These are phyloP conservation scores for Conops quadrifasciatus DNA, from an alignment of 2,888 invertebrate genomes.

Conservation along the genomic window DNA sequence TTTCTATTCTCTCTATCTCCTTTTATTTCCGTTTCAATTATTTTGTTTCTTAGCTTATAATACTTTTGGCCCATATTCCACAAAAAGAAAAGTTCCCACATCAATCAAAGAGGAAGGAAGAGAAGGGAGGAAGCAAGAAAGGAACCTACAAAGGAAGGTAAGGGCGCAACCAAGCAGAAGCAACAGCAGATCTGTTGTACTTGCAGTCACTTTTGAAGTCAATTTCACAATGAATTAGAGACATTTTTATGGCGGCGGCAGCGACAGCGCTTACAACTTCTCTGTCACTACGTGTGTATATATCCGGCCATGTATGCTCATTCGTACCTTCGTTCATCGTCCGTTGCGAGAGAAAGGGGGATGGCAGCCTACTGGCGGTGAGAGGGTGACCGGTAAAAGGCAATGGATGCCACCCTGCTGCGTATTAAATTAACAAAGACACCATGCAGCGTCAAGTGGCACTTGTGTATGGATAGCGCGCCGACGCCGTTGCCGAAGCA, in stretches of 20 bases:
- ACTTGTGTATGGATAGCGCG: conserved; percentile 44
- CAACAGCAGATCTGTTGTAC: too few species aligned
- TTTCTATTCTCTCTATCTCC: not conserved
- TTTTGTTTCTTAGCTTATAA: too few species aligned
- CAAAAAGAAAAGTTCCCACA: conserved; percentile 25
- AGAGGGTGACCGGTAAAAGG: not conserved
- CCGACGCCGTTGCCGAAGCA: not conserved
- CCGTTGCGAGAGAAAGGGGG: not conserved
- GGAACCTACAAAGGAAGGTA: too few species aligned
- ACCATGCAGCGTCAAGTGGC: conserved; percentile 50
- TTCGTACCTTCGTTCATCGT: not conserved
- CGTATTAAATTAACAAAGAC: conserved; percentile 51
- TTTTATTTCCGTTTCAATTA: not conserved
- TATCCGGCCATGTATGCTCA: conserved; percentile 6
- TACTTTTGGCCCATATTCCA: not conserved
- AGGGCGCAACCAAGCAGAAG: too few species aligned
- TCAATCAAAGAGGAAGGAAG: conserved; percentile 16
- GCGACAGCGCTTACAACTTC: too few species aligned
- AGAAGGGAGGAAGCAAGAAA: not conserved
- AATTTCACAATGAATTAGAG: conserved; percentile 32
- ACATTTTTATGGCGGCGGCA: not conserved
- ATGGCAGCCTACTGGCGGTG: not conserved
- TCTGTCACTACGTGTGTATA: too few species aligned
- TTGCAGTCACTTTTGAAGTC: conserved; percentile 16
- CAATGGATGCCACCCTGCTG: conserved; percentile 42